Base-by-base conservation (phyloP, 2,888 invertebrate genomes). In the Leucophenga maculata region DNA sequence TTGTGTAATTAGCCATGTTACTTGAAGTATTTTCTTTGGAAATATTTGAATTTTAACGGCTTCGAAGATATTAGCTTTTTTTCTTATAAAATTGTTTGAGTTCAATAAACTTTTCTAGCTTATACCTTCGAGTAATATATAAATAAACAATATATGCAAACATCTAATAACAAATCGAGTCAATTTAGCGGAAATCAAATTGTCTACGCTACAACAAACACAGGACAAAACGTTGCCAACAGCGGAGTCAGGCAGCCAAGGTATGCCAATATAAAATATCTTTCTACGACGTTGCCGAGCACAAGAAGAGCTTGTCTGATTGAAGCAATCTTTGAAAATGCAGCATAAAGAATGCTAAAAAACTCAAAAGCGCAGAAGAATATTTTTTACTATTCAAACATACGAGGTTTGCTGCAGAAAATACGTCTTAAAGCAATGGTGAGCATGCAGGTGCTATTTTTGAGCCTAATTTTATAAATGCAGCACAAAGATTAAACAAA, bases 171-270 rank as follows among this genome's bases (percentile, higher is more conserved):
- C 76, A 77, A 77, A 76, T 79, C 79, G 75, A 79, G 74, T 77
- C 76, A 79, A 79, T 79, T 79, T 78, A 79, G 77, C 75, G 78
- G 77, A 79, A 79, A 79, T 78, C 78, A 77, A 74, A 76, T 70
- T 68, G 67, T 73, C 48, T 70, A 72, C 39, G 44, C 70, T 44
- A 52, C 65, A 71, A 46, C n/a, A 62, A 48, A 62, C 46, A 66
- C 54, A 68, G 6, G 48, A 66, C 32, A 18, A 44, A 16, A 67
- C 14, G 46, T 31, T 6, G 22, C 9, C 26, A 65, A 65, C 32
- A 50, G 32, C 31, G 9, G 11, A 48, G 48, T 39, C 13, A 44
- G 14, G 46, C 20, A 16, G 26, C 50, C 46, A 60, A 67, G 13
- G 26, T 67, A 67, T 26, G 22, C 18, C 31, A 32, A 18, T 60